A percentile compares a stretch with the other conserved stretches of the same genome.
These are phyloP conservation scores for Calephelis nemesis DNA, from an alignment of 1,140 invertebrate species.

Conservation along the genomic window DNA sequence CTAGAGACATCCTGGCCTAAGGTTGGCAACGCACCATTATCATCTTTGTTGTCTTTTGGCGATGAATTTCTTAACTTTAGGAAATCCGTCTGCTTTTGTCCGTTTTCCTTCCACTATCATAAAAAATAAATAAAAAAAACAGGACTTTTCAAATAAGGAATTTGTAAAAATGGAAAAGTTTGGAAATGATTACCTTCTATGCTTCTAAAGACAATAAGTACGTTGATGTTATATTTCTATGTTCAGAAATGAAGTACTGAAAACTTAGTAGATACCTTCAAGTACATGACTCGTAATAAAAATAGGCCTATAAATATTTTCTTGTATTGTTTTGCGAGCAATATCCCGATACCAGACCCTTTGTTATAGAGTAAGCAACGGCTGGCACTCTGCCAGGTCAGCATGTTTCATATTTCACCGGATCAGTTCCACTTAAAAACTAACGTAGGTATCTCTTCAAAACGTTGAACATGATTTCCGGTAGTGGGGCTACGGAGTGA, in stretches of 20 bases:
- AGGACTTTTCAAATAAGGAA: no score
- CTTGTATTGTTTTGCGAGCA: constrained; percentile 62
- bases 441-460: constrained; percentile 22
- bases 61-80: no score
- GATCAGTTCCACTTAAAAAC: constrained; percentile 50
- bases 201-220: no score
- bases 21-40: no score
- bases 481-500: neutral
- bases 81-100: no score
- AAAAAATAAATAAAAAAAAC: no score
- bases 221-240: neutral
- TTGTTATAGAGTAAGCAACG: constrained; percentile 61
- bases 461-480: neutral
- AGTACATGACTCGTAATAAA: constrained; percentile 35
- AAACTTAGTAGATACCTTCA: neutral
- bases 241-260: neutral
- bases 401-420: constrained; percentile 67
- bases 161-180: no score
- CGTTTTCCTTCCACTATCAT: no score
- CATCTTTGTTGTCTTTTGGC: no score
- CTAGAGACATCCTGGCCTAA: no score
- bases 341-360: constrained; percentile 65
- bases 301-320: constrained; percentile 50
- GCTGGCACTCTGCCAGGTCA: constrained; percentile 56
- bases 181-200: no score